Evolutionary conservation across 53 echinoderm and acorn worm species (phyloP), one percentile per base, ranked within the genome.

Genomic region (Henricia sp.): DNA sequence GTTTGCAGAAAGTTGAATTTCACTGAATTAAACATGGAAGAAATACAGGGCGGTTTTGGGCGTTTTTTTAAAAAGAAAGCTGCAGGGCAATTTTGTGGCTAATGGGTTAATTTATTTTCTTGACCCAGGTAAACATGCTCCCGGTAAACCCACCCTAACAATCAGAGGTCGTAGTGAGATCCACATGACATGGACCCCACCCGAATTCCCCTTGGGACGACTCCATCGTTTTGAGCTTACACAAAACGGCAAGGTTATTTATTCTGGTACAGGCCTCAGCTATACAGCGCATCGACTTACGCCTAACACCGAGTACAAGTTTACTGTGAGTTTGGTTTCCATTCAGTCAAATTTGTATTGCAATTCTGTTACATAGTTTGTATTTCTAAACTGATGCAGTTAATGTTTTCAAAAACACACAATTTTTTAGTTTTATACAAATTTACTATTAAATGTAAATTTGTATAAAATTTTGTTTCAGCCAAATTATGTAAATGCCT

Each of bases 181-280:
- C 64, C 92, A 92, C 33, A 89, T 94, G 3, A 92, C 99, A 0
- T 99, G 99, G 99, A 88, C 90, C 26, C 94, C 92, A 19, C 99
- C 99, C 13, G 99, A 99, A 26, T 83, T 84, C 59, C 99, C 94
- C 6, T 52, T 94, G 10, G 99, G 99, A 13, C 82, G 99, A 29
- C 74, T 99, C 8, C 94, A 99, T 63, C 88, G 94, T 2, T 99
- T 94, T 91, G 99, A 99, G 64, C 52, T 99, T 21, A 93, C 99
- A 0, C 68, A 85, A 66, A 92, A 99, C 19, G 94, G 94, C n/a
- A 94, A 94, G 50, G 99, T 99, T 30, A 87, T 94, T 11, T 99
- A 99, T 68, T 94, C 94, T 11, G 99, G 99, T 24, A 88, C 84
- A 5, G 99, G 94, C 27, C 90, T 92, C 16, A 87, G 74, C 74